These are phyloP conservation scores for Gymnogyps californianus DNA, from an alignment of 2,113 vertebrate genomes.

Conservation along the genomic window DNA sequence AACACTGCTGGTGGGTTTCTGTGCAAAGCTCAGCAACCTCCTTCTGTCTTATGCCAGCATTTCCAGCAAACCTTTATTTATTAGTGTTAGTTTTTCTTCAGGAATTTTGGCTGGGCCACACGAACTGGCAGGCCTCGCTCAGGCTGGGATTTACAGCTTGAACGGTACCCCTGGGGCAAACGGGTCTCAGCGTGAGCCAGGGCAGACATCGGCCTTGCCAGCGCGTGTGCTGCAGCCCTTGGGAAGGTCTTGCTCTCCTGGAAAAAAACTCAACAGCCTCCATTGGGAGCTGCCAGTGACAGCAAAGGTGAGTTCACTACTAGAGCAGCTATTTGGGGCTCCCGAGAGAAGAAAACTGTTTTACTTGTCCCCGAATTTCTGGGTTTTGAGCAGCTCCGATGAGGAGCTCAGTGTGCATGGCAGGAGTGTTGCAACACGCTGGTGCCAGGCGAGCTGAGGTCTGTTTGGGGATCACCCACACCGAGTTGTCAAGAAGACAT, in stretches of 20 bases:
- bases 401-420: fast-evolving
- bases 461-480: not conserved
- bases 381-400: not conserved
- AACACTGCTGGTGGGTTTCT: not conserved
- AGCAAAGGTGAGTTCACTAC: not conserved
- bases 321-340: not conserved
- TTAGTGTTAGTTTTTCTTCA: not conserved
- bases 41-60: not conserved
- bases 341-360: not conserved
- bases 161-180: not conserved
- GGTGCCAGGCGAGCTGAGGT: not conserved
- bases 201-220: fast-evolving
- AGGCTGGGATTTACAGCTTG: not conserved
- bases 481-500: not conserved
- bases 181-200: not conserved
- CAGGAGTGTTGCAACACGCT: not conserved
- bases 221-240: fast-evolving
- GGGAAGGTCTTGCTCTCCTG: not conserved
- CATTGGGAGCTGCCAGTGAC: not conserved
- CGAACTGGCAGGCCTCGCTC: fast-evolving
- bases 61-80: not conserved
- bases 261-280: not conserved
- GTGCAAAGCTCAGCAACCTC: not conserved
- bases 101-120: not conserved
- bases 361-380: not conserved